Base-by-base conservation (phyloP, 2,113 vertebrate genomes). In the Myrmecophaga tridactyla region DNA sequence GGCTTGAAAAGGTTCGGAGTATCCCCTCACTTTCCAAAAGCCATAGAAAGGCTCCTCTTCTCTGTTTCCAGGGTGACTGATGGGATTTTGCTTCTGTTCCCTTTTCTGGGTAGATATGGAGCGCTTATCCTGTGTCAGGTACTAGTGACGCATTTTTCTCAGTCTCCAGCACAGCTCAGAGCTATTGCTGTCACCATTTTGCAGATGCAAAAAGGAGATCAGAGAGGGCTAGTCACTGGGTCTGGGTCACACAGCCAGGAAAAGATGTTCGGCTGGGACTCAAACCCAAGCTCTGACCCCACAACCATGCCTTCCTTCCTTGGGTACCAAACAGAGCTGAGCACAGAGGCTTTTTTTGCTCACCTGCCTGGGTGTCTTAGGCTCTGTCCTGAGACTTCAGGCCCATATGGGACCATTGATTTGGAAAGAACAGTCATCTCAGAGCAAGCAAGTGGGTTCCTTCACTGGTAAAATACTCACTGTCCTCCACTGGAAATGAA, bases 31-130 rank as follows among this genome's bases (percentile, higher is more conserved):
- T 70, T 83, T 41, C 81, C 1, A 4, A 58, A 89, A 77, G 41
- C 78, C 63, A 7, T 65, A 27, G 39, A 41, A 7, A 5, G 20
- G 29, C 63, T 82, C 36, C 77, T 34, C 7, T 76, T 73, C 14
- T 43, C 96, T 31, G 76, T 96, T 88, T 90, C 92, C 96, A 70
- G 86, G 87, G 94, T 73, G 92, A 81, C 90, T 60, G 46, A 18
- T 41, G 82, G 86, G 3, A 23, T 85, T 78, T 43, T 73, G 39
- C 87, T 86, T 83, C 56, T 39, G 39, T 41, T 82, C 72, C 86
- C 70, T 58, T 56, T 48, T 39, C 62, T 77, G 23, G 90, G 73
- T 92, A 84, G 73, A 77, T 92, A 10, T 56, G 51, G 86, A 41
- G 78, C 78, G 34, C 80, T 87, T 67, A 39, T 48, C 84, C 17